Evolutionary conservation across 2,888 invertebrate genomes (phyloP).

Genomic region (Coelinius sp.): DNA sequence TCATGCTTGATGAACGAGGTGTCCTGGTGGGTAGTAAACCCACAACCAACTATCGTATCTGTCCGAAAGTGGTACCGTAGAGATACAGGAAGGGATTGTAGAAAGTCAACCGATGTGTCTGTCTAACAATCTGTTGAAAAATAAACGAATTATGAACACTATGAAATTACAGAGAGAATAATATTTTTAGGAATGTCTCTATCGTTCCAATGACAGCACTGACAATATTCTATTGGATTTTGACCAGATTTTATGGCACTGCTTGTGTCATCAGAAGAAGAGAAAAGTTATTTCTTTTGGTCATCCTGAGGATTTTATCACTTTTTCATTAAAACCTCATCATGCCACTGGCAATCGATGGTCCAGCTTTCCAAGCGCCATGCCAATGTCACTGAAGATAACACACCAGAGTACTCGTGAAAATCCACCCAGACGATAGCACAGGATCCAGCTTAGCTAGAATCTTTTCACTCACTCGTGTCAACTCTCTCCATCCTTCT

Average conservation of each 20-base stretch:
- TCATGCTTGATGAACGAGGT: constrained; percentile 53
- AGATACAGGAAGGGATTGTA: constrained; percentile 21
- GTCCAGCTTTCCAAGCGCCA: neutral
- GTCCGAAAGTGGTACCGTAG: constrained; percentile 42
- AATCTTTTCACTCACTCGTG: constrained; percentile 42
- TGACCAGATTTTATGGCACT: too few relatives aligned
- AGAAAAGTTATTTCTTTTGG: too few relatives aligned
- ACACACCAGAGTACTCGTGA: neutral
- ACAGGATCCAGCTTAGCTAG: constrained; percentile 49
- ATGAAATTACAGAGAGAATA: too few relatives aligned
- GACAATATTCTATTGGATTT: too few relatives aligned
- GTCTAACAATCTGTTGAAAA: neutral
- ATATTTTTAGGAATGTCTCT: too few relatives aligned
- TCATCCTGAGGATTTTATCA: too few relatives aligned
- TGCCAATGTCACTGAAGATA: constrained; percentile 23
- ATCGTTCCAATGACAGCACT: too few relatives aligned
- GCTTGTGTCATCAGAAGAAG: too few relatives aligned
- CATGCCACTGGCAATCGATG: neutral
- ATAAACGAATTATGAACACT: neutral
- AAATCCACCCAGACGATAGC: constrained; percentile 39
- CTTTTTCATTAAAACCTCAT: neutral
- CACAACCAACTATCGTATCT: constrained; percentile 51
- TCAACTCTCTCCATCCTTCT: constrained; percentile 17
- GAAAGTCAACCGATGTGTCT: constrained; percentile 19
- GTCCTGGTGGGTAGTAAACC: constrained; percentile 50